Evolutionary conservation across 2,888 invertebrate species (phyloP), one percentile per base, ranked within the genome.

Genomic region (Tiliacea aurago): DNA sequence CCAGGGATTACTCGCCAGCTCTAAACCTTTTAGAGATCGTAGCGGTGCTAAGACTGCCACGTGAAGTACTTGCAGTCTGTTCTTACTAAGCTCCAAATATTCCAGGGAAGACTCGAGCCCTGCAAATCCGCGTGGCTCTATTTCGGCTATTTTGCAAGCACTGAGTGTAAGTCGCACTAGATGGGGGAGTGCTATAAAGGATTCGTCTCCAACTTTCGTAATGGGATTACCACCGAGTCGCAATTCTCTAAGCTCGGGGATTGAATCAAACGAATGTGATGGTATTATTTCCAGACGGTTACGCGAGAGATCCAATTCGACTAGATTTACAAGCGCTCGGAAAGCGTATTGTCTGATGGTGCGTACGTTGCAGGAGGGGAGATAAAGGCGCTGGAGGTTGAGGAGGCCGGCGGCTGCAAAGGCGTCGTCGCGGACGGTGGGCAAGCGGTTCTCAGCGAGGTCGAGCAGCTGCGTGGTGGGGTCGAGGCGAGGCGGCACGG

Each of bases 1-100:
- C 98, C 98, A 98, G 0, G 98, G 98, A 93, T 98, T 98, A 76
- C 97, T 97, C n/a, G 98, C 97, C 81, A 98, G 93, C 87, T 98
- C 98, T 78, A 98, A 94, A 20, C 98, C 98, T 89, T 98, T 98
- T 68, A 98, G 93, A 81, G 97, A 97, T 81, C 97, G 95, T 62
- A 98, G 93, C 15, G 97, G 97, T 1, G 97, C 97, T 77, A 98
- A 95, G 18, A 97, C 97, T 51, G 97, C 97, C 20, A 98, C 97
- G 73, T 97, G 96, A 20, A 98, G 96, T 77, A 97, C 97, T 65
- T 97, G 96, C 79, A 98, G 91, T 89, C 97, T 97, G 91, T 98
- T 98, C 85, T 97, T 97, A 90, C 98, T 98, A 71, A 98, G 94
- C 90, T 98, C 98, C 75, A 98, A 96, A 97, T 98, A 98, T 91